Base-by-base conservation (phyloP, 2,113 vertebrate species). In the Ranitomeya variabilis region DNA sequence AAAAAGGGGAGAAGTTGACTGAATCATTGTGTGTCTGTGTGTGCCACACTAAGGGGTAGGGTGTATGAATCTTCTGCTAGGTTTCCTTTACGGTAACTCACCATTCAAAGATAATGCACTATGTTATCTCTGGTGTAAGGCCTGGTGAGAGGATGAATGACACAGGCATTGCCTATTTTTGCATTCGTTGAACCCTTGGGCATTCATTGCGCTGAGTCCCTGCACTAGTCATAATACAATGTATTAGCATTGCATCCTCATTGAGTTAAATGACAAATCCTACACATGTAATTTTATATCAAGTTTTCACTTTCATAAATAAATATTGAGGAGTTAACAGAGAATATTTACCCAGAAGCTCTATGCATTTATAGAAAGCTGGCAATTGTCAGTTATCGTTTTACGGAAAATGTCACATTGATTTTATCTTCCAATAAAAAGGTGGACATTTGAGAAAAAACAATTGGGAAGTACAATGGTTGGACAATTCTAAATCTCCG, bases 371-470 rank as follows among this genome's bases (percentile, higher is more conserved):
- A 95, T 94, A 95, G 92, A 93, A 88, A 90, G 93, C 90, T 94
- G 90, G 89, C 91, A 92, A 91, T 93, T 93, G 92, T 94, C 93
- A 95, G 93, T 91, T 93, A 93, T 94, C 93, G 94, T 93, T 93
- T 90, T 93, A 93, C 92, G 91, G 92, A 90, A 95, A 96, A 95
- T 96, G 94, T 95, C 93, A 94, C 93, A 95, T 94, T 96, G 95
- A 96, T 96, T 95, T 96, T 95, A 95, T 95, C 93, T 90, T 93
- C 90, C 90, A 95, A 94, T 94, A 95, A 95, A 31, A 95, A 93
- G 91, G 92, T 92, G 93, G 92, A 92, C 94, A 93, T 91, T 16
- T 90, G 92, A 94, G 90, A 91, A 87, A 26, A 8, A 45, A 89
- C 82, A 77, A 84, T 54, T 64, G 55, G 26, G 16, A 89, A 81